A percentile compares a stretch with the other conserved stretches of the same genome.
phyloP scores from a whole-genome alignment of 2,797 vertebrate species.

The Macroramphosus scolopax region DNA sequence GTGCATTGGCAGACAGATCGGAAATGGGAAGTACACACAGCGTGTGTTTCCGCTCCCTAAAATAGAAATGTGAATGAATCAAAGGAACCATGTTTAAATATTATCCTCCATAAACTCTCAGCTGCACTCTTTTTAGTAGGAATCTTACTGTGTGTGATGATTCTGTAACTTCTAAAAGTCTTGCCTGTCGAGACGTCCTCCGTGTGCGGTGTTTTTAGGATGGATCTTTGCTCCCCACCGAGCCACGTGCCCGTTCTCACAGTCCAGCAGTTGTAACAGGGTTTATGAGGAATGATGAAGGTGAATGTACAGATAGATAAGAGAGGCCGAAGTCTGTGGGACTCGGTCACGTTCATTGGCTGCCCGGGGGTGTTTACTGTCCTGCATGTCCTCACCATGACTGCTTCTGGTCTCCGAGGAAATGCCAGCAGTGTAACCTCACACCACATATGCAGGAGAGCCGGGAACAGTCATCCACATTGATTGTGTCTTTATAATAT shows the following conservation, averaged over 20 bases:
- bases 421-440: too few relatives aligned
- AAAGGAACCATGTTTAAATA: too few relatives aligned
- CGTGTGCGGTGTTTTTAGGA: too few relatives aligned
- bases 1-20: slow-evolving; percentile 38
- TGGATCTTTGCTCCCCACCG: neutral
- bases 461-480: too few relatives aligned
- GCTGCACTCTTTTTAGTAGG: too few relatives aligned
- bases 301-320: slow-evolving; percentile 61
- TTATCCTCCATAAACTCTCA: too few relatives aligned
- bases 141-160: too few relatives aligned
- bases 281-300: slow-evolving; percentile 45
- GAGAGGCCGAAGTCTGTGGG: slow-evolving; percentile 46
- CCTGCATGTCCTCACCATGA: neutral
- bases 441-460: too few relatives aligned
- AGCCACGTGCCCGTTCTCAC: neutral
- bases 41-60: slow-evolving; percentile 46
- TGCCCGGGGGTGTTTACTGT: neutral
- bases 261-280: slow-evolving; percentile 10
- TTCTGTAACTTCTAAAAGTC: too few relatives aligned
- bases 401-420: too few relatives aligned
- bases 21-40: slow-evolving; percentile 71
- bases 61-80: slow-evolving; percentile 50
- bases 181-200: too few relatives aligned
- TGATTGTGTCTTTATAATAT: neutral
- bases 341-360: slow-evolving; percentile 12